Base-by-base conservation (phyloP, 2,888 invertebrate genomes). In the Cephus rjabovi region DNA sequence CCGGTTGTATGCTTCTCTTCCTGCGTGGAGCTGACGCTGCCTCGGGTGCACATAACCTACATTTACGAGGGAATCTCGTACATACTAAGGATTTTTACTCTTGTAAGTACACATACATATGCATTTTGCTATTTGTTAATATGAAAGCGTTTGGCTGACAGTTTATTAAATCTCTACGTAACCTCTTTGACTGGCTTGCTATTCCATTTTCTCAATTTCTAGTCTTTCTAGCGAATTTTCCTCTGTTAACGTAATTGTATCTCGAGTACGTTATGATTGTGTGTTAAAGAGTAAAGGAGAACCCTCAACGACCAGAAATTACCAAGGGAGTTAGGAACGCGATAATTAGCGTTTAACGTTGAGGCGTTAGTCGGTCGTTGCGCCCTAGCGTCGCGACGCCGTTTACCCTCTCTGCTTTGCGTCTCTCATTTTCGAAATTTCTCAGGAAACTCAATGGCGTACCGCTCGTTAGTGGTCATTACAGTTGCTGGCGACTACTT, bases 281-380 rank as follows among this genome's bases (percentile, higher is more conserved):
- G 23, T 2, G 40, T 2, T 56, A 23, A 56, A 23, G 40, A 56
- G 23, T 23, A 23, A 56, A 56, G 23, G 40, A 23, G 15, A 56
- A 56, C 6, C 6, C 40, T 56, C 40, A 23, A 56, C 40, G 40
- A 56, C 15, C 23, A 23, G 40, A 56, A 56, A 56, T 56, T 56
- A 69, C 30, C 33, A 40, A 35, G 70, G 37, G 69, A 40, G 1
- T 31, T n/a, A 70, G 35, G 33, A 23, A 11, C 33, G 78, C 69
- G 83, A 85, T 88, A 89, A 88, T 88, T 85, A 86, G 84, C 85
- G 82, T 87, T 87, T 87, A 87, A 84, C 85, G 86, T 86, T 87
- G 85, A 81, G 83, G 87, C 86, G 40, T 86, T 86, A 83, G 86
- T 85, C 84, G 82, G 81, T 82, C 82, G 83, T 86, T 86, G 6